Base-by-base conservation (phyloP, 2,113 vertebrate species). In the Typhlomys cinereus region DNA sequence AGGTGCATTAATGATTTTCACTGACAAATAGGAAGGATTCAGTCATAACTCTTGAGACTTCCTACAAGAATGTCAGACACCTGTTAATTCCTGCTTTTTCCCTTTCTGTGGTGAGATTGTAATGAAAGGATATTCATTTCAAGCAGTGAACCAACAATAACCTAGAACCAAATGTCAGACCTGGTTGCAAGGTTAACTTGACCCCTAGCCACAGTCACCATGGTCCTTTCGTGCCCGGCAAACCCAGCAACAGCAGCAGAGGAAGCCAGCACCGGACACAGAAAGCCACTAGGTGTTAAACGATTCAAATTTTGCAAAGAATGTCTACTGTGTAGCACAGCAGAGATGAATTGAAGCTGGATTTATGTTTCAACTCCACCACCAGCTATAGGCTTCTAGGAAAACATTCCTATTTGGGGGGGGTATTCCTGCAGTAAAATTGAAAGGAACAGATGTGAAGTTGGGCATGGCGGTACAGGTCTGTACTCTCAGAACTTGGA, bases 91-190 rank as follows among this genome's bases (percentile, higher is more conserved):
- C 52, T 73, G 8, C 7, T 36, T 71, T 48, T 41, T 25, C 39
- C 10, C 0, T 20, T 29, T 46, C 74, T 61, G 39, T 21, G 5
- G 31, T 23, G 25, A 70, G 34, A 39, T 4, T n/a, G 17, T 52
- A 18, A 7, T 13, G 36, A 5, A 4, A 79, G 39, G 18, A 75
- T 23, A 1, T 5, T 46, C 4, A 79, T 14, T 4, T 12, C 4
- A 0, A 27, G 5, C 23, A 10, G 15, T 41, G 29, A 59, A n/a
- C 5, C 39, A 0, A 74, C 12, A 15, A 34, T n/a, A 5, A 13
- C 27, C 70, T n/a, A 81, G 46, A 57, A n/a, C 7, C 31, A 64
- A 36, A 52, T 61, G 13, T 14, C 48, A n/a, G 75, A 21, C 20
- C 34, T 34, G 8, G 12, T 17, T 29, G 48, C 10, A 1, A 59